Percentiles rank a stretch among this genome's conserved stretches.
Conservation (phyloP, 2,888 invertebrate species). For the Lumbricus terrestris region DNA sequence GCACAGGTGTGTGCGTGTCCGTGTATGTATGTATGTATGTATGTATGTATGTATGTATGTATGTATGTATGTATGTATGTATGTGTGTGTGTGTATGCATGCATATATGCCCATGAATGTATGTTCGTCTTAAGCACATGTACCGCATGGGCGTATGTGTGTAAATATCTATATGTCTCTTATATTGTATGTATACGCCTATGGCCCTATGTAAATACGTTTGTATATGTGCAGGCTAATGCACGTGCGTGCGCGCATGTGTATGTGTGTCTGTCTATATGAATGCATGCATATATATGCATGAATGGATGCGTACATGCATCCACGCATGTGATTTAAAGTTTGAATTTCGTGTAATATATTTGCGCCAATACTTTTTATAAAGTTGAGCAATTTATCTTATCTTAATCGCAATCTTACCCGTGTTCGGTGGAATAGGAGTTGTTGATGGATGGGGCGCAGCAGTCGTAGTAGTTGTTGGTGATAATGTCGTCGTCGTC, state of each 20-base stretch:
- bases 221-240: not conserved
- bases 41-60: not conserved
- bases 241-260: too few relatives aligned
- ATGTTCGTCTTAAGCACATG: too few relatives aligned
- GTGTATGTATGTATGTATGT: not conserved
- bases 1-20: not conserved
- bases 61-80: too few relatives aligned
- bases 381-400: not conserved
- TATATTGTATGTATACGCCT: constrained; percentile 11
- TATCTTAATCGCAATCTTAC: not conserved
- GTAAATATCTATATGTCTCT: not conserved
- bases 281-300: not conserved
- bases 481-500: not conserved
- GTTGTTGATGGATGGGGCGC: not conserved
- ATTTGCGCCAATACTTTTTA: not conserved
- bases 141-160: not conserved
- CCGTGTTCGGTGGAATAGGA: constrained; percentile 15
- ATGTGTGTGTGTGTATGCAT: too few relatives aligned
- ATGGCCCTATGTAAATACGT: too few relatives aligned
- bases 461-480: not conserved
- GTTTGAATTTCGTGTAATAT: not conserved
- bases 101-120: not conserved
- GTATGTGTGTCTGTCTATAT: not conserved
- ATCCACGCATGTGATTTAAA: too few relatives aligned
- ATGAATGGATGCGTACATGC: not conserved